A percentile compares a stretch with the other conserved stretches of the same genome.
Evolutionary conservation across 2,113 vertebrate species (phyloP).

Genomic region (Taurulus bubalis): DNA sequence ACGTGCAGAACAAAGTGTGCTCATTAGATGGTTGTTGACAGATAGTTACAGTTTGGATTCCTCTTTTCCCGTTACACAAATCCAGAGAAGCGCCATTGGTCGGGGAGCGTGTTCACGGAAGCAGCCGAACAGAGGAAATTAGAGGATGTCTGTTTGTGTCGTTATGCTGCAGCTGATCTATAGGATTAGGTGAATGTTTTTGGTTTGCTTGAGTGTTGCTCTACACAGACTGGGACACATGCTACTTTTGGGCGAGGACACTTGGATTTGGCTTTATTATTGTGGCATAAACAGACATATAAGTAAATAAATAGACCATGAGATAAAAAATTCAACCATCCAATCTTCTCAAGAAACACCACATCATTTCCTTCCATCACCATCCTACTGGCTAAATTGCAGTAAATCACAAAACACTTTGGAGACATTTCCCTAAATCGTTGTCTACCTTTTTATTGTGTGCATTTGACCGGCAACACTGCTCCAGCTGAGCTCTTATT

Average conservation of each 20-base stretch:
- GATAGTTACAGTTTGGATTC: slow-evolving; percentile 33
- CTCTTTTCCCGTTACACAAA: slow-evolving; percentile 26
- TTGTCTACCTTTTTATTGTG: slow-evolving; percentile 37
- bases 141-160: slow-evolving; percentile 15
- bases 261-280: slow-evolving; percentile 34
- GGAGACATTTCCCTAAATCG: slow-evolving; percentile 4
- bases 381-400: slow-evolving; percentile 6
- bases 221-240: background rate
- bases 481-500: slow-evolving; percentile 38
- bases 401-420: slow-evolving; percentile 14
- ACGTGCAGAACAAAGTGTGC: background rate
- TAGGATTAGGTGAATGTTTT: slow-evolving; percentile 26
- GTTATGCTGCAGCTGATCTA: background rate
- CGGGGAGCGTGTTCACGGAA: slow-evolving; percentile 16
- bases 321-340: slow-evolving; percentile 15
- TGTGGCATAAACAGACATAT: slow-evolving; percentile 28
- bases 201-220: slow-evolving; percentile 11
- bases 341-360: slow-evolving; percentile 4
- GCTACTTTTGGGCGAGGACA: slow-evolving; percentile 1
- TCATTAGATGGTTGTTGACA: slow-evolving; percentile 34
- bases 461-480: slow-evolving; percentile 16
- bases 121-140: slow-evolving; percentile 36
- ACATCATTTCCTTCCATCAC: slow-evolving; percentile 4
- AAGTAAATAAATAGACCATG: slow-evolving; percentile 23
- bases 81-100: slow-evolving; percentile 11